Percentiles rank a stretch among this genome's conserved stretches.
Conservation (phyloP, 2,888 invertebrate genomes). For the Eilema depressum region DNA sequence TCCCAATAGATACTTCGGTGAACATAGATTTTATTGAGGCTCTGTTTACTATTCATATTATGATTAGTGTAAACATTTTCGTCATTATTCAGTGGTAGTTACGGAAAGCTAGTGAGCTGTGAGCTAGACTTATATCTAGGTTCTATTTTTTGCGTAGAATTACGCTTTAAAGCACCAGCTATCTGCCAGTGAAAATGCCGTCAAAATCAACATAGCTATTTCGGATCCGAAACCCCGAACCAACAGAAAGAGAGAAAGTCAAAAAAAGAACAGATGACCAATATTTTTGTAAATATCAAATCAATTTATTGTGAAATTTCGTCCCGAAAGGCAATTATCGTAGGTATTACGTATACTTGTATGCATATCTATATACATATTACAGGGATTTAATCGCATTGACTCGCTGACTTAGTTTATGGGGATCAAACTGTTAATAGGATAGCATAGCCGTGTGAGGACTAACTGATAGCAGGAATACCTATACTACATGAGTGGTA, state of each 20-base stretch:
- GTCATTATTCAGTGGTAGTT: constrained; percentile 32
- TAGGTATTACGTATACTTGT: too few species aligned
- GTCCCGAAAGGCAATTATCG: too few species aligned
- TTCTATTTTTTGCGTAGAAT: background rate
- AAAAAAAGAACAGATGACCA: background rate
- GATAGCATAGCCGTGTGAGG: background rate
- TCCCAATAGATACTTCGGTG: constrained; percentile 48
- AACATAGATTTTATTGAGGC: constrained; percentile 52
- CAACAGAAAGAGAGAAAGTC: background rate
- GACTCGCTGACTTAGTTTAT: constrained; percentile 21
- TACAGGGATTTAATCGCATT: constrained; percentile 37
- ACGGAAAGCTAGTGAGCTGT: background rate
- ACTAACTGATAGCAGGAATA: background rate
- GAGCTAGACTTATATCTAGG: background rate
- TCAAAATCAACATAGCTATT: background rate
- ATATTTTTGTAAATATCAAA: too few species aligned
- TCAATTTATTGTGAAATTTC: too few species aligned
- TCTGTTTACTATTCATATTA: constrained; percentile 59
- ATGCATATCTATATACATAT: constrained; percentile 26
- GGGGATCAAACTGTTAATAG: background rate
- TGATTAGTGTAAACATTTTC: constrained; percentile 61
- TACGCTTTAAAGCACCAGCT: too few species aligned
- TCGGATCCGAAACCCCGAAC: too few species aligned
- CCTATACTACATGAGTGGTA: background rate
- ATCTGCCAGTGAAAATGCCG: background rate